These are phyloP conservation scores for Salvator merianae DNA, from an alignment of 2,113 vertebrate genomes.

Conservation along the genomic window DNA sequence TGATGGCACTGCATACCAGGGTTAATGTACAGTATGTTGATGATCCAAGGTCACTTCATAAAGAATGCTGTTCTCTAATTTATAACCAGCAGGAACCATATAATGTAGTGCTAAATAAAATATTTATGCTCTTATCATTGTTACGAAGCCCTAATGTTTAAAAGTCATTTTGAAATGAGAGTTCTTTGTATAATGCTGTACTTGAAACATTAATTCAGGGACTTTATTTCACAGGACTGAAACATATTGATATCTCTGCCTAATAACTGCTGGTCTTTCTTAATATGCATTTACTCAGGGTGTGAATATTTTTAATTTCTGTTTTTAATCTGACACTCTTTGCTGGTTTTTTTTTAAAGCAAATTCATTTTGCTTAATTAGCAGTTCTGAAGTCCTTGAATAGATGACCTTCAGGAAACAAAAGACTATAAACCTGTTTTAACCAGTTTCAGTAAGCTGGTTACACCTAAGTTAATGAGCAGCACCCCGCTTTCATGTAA, in stretches of 20 bases:
- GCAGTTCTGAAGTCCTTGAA: background rate
- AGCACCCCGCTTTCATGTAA: background rate
- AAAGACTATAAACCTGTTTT: background rate
- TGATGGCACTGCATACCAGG: slow-evolving; percentile 13
- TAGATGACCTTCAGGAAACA: slow-evolving; percentile 31
- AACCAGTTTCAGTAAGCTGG: background rate
- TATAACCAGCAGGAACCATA: slow-evolving; percentile 35
- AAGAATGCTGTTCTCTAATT: slow-evolving; percentile 26
- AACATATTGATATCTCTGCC: background rate
- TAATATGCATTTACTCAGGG: slow-evolving; percentile 2
- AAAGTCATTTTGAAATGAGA: slow-evolving; percentile 31
- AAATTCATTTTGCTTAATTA: slow-evolving; percentile 44
- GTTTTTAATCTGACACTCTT: slow-evolving; percentile 41
- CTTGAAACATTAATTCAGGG: slow-evolving; percentile 51
- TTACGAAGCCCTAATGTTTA: slow-evolving; percentile 45
- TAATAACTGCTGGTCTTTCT: slow-evolving; percentile 2
- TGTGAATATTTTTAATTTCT: slow-evolving; percentile 12
- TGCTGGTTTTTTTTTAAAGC: slow-evolving; percentile 17
- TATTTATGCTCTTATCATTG: slow-evolving; percentile 51
- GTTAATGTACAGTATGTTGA: slow-evolving; percentile 36
- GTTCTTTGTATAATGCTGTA: slow-evolving; percentile 45
- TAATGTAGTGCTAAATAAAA: slow-evolving; percentile 57
- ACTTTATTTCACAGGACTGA: slow-evolving; percentile 44
- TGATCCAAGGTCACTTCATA: slow-evolving; percentile 32
- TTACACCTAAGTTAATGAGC: background rate